phyloP scores from a whole-genome alignment of 2,888 invertebrate species.

The Hedychridium roseum region DNA sequence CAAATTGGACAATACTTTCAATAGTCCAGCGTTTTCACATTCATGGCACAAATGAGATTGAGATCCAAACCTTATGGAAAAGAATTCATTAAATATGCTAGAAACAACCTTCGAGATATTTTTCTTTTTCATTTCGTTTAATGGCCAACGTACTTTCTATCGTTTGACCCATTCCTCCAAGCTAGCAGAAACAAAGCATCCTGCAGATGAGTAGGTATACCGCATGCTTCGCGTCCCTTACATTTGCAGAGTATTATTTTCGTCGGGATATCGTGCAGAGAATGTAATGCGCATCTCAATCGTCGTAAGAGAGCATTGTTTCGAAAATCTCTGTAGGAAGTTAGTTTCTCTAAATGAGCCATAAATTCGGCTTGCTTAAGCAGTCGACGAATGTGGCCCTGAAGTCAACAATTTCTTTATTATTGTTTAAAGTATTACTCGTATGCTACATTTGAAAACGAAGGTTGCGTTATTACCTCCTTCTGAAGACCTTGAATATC shows the following conservation, averaged over 20 bases:
- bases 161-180: slow-evolving; percentile 12
- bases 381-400: slow-evolving; percentile 47
- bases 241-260: slow-evolving; percentile 34
- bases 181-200: slow-evolving; percentile 38
- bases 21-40: slow-evolving; percentile 19
- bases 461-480: slow-evolving; percentile 39
- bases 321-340: slow-evolving; percentile 39
- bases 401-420: no score
- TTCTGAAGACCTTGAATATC: slow-evolving; percentile 64
- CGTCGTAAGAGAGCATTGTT: slow-evolving; percentile 33
- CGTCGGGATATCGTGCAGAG: slow-evolving; percentile 29
- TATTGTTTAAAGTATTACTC: no score
- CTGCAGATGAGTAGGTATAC: slow-evolving; percentile 24
- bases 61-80: no score
- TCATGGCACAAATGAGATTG: no score
- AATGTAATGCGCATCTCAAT: slow-evolving; percentile 22
- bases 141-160: no score
- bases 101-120: no score
- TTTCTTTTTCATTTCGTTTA: no score
- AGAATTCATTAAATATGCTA: no score
- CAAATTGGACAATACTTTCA: slow-evolving; percentile 16
- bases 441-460: no score
- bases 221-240: slow-evolving; percentile 17
- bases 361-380: slow-evolving; percentile 55
- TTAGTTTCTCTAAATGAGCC: slow-evolving; percentile 49